Base-by-base conservation (phyloP, 2,113 vertebrate genomes). In the Eulacestoma nigropectus region DNA sequence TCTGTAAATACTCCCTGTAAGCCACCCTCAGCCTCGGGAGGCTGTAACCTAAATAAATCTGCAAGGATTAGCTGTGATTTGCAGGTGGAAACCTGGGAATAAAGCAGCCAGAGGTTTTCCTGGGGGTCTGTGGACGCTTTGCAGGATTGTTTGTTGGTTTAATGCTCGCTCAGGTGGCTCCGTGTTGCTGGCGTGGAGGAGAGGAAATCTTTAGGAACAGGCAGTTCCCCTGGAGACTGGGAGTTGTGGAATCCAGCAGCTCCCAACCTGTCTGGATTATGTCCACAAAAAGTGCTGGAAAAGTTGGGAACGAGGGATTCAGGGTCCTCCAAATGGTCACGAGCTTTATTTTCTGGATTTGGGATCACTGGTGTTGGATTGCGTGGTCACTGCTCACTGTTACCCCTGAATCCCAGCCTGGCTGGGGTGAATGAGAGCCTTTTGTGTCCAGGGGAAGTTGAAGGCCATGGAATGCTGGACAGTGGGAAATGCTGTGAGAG, bases 211-310 rank as follows among this genome's bases (percentile, higher is more conserved):
- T 11, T 16, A 56, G 53, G 53, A 64, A 23, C 18, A 42, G 33
- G n/a, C 11, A 11, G 13, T 4, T 84, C 37, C 33, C 23, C 11
- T 47, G 44, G 29, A 55, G 26, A 13, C 21, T 17, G 25, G 65
- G 56, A 27, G 49, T 46, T 72, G 13, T 55, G 29, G 52, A 32
- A 84, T 35, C 47, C 33, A n/a, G 55, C 63, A 29, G 49, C 17
- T 87, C 70, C 76, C 37, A 37, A 0, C 14, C 29, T 73, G 0
- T 6, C 55, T 81, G 37, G 29, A 11, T 11, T 10, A 0, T 8
- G 10, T 8, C 32, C 50, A 25, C 3, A 0, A 4, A 4, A 23
- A 26, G 16, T 9, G 18, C 16, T 81, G 73, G 16, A 23, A 21
- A 50, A 55, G 20, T 2, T 94, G 56, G 42, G 42, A 70, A 46